These are phyloP conservation scores for Lymantria dispar DNA, from an alignment of 2,888 invertebrate genomes.

Conservation along the genomic window DNA sequence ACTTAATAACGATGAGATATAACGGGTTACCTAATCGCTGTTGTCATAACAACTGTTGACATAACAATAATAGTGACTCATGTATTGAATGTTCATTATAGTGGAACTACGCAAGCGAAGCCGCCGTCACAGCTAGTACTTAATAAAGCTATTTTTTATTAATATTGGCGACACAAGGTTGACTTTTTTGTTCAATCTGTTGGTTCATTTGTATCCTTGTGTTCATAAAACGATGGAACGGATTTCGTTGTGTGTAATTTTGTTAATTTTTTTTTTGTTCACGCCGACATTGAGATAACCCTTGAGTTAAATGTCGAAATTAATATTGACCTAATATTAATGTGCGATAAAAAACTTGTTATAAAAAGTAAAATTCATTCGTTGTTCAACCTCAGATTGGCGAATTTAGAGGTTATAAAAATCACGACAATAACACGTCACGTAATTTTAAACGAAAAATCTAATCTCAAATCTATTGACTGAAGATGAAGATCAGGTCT, in stretches of 20 bases:
- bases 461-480: too few relatives aligned
- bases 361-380: background rate
- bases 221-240: slow-evolving; percentile 15
- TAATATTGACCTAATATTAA: slow-evolving; percentile 1
- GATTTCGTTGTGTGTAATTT: background rate
- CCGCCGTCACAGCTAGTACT: background rate
- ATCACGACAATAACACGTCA: too few relatives aligned
- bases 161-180: slow-evolving; percentile 10
- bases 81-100: too few relatives aligned
- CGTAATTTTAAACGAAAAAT: too few relatives aligned
- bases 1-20: too few relatives aligned
- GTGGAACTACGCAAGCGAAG: too few relatives aligned
- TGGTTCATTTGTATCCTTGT: slow-evolving; percentile 24
- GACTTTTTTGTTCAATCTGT: slow-evolving; percentile 5
- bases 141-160: slow-evolving; percentile 11
- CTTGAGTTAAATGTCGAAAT: background rate
- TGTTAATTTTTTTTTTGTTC: background rate
- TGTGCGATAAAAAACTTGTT: background rate
- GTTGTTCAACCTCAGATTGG: too few relatives aligned
- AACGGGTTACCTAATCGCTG: too few relatives aligned
- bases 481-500: too few relatives aligned
- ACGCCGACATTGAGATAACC: background rate
- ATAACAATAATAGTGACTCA: too few relatives aligned
- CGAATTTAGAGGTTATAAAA: too few relatives aligned
- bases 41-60: too few relatives aligned